These are phyloP conservation scores for Hipposideros larvatus DNA, from an alignment of 2,797 vertebrate species.

Conservation along the genomic window DNA sequence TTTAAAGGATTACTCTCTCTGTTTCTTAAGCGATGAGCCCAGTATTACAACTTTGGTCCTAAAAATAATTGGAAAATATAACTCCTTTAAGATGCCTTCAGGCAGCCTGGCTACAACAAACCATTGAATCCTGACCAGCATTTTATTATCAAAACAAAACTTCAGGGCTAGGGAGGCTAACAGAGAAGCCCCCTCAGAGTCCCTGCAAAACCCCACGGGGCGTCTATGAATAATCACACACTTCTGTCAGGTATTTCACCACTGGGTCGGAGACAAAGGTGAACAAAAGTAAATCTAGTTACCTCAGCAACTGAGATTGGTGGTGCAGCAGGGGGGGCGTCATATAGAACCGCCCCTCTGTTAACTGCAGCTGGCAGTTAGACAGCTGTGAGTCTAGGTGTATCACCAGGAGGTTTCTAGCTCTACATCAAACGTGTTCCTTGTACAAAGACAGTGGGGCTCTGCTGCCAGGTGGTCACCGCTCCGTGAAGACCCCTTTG, in stretches of 20 bases:
- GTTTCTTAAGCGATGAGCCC: not conserved
- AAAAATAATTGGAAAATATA: not conserved
- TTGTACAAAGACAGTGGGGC: no score
- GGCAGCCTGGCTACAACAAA: not conserved
- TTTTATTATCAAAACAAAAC: not conserved
- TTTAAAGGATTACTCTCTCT: not conserved
- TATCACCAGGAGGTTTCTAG: not conserved
- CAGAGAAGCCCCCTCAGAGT: not conserved
- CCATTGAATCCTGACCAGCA: not conserved
- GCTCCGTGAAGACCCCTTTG: not conserved
- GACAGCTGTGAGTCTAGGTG: not conserved
- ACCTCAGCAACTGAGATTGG: not conserved
- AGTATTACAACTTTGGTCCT: not conserved
- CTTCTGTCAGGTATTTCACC: not conserved
- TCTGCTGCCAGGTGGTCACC: not conserved
- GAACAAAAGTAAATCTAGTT: not conserved
- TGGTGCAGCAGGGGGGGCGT: not conserved
- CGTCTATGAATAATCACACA: not conserved
- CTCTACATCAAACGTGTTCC: not conserved
- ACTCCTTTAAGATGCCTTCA: not conserved
- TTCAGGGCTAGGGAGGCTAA: not conserved
- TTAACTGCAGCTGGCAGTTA: not conserved
- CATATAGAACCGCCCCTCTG: accelerated
- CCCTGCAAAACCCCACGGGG: not conserved
- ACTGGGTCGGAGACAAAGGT: not conserved